Conservation (phyloP, 2,113 vertebrate species). For the Dipodomys stephensi region DNA sequence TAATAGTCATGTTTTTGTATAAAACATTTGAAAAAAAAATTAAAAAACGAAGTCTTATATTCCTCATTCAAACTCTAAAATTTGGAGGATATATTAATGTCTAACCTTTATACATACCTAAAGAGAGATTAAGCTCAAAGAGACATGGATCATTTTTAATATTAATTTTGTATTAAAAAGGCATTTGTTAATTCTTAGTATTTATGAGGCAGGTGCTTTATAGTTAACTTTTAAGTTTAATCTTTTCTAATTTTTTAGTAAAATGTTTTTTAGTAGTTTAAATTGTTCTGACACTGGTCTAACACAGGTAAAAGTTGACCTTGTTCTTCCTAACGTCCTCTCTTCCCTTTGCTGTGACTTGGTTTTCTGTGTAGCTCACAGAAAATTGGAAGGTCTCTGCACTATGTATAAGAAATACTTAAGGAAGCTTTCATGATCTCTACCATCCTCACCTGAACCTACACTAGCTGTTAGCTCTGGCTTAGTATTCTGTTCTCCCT, state of each 20-base stretch:
- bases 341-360: neutral
- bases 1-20: neutral
- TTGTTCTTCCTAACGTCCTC: neutral
- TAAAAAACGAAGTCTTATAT: neutral
- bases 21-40: neutral
- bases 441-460: neutral
- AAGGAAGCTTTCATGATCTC: neutral
- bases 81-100: neutral
- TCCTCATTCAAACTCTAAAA: neutral
- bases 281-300: neutral
- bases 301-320: neutral
- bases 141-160: neutral
- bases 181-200: conserved; percentile 21
- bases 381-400: neutral
- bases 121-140: neutral
- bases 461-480: neutral
- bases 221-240: conserved; percentile 3
- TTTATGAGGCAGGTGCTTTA: neutral
- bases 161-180: conserved; percentile 18
- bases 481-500: neutral
- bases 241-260: neutral
- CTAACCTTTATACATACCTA: neutral
- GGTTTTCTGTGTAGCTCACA: neutral
- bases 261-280: neutral
- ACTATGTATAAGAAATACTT: neutral